Percentiles rank a stretch among this genome's conserved stretches.
These are phyloP conservation scores for Passer domesticus DNA, from an alignment of 2,113 vertebrate species.

Conservation along the genomic window DNA sequence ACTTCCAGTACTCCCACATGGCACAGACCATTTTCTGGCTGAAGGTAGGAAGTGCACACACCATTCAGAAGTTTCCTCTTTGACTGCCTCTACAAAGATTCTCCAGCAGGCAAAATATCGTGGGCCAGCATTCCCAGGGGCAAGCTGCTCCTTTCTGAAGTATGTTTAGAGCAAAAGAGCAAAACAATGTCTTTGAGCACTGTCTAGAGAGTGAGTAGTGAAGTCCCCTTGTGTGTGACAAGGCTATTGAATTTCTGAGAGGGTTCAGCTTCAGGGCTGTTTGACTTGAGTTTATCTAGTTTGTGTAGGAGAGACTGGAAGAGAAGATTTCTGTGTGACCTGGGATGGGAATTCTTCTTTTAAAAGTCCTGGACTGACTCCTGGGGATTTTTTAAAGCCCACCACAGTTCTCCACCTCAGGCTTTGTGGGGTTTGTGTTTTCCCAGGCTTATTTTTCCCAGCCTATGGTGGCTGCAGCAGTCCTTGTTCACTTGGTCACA, in stretches of 20 bases:
- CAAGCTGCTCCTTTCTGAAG: not conserved
- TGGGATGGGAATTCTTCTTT: not conserved
- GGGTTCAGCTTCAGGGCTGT: slow-evolving; percentile 4
- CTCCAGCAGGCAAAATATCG: not conserved
- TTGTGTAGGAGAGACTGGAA: slow-evolving; percentile 3
- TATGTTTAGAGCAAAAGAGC: not conserved
- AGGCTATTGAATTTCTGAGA: slow-evolving; percentile 38
- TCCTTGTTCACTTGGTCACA: slow-evolving; percentile 92
- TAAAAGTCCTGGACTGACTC: not conserved
- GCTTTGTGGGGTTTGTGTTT: not conserved
- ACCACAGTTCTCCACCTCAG: not conserved
- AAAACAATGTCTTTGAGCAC: not conserved
- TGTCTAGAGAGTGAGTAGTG: not conserved
- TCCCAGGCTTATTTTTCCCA: slow-evolving; percentile 90
- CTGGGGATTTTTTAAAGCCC: not conserved
- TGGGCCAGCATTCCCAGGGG: not conserved
- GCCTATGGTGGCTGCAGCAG: slow-evolving; percentile 94
- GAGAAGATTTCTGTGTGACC: not conserved
- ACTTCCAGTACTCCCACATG: slow-evolving; percentile 74
- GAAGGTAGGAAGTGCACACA: slow-evolving; percentile 76
- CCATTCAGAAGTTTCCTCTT: not conserved
- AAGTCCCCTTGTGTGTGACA: slow-evolving; percentile 3
- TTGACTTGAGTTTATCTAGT: not conserved
- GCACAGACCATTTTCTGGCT: slow-evolving; percentile 84
- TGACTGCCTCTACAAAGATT: not conserved